Percentiles rank a stretch among this genome's conserved stretches.
Conservation (phyloP, 2,797 vertebrate genomes). For the Acomys russatus region DNA sequence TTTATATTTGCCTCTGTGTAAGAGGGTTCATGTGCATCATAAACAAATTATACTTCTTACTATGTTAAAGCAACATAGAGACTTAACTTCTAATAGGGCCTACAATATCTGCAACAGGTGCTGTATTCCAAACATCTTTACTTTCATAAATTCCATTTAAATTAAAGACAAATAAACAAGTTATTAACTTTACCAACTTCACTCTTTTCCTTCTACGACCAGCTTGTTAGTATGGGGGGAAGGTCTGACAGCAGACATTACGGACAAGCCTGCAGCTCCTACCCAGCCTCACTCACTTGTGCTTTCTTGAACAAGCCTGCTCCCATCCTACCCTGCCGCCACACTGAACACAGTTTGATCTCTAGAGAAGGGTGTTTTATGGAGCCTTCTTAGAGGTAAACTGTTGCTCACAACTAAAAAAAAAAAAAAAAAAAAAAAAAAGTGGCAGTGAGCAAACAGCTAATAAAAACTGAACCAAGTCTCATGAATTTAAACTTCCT, state of each 20-base stretch:
- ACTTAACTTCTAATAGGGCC: neutral
- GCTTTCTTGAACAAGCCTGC: neutral
- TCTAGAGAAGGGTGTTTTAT: neutral
- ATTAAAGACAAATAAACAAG: slow-evolving; percentile 57
- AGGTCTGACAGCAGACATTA: neutral
- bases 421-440: neutral
- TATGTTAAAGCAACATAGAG: neutral
- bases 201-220: neutral
- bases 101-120: neutral
- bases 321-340: neutral
- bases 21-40: neutral
- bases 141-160: slow-evolving; percentile 27
- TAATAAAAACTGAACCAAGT: neutral
- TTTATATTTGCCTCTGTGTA: slow-evolving; percentile 18
- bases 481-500: neutral
- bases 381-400: slow-evolving; percentile 26
- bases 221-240: neutral
- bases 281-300: neutral
- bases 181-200: neutral
- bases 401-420: neutral
- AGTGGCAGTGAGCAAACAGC: neutral
- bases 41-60: neutral
- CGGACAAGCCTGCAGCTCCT: neutral
- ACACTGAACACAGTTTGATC: neutral
- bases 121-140: slow-evolving; percentile 22